Percentiles rank a stretch among this genome's conserved stretches.
Evolutionary conservation across 92 coral and sea anemone genomes (phyloP).

Genomic region (Porites evermanni): DNA sequence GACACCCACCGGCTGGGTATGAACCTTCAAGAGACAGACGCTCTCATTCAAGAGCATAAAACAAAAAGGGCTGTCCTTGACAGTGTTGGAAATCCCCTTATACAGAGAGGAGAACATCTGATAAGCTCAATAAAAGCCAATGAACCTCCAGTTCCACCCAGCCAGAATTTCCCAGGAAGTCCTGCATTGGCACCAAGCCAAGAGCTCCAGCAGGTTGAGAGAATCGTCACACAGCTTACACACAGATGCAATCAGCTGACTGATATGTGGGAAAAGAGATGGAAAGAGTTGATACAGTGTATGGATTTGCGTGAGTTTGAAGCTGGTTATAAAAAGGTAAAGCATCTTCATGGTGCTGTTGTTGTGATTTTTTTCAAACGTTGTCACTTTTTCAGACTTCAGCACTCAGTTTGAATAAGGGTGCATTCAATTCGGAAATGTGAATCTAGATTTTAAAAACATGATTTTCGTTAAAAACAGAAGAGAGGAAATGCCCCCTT

Average conservation of each 20-base stretch:
- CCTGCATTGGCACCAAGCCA: conserved; percentile 69
- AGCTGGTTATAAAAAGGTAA: conserved; percentile 88
- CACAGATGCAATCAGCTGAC: conserved; percentile 68
- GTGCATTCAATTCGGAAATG: too few relatives aligned
- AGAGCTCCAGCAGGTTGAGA: conserved; percentile 68
- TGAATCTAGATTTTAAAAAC: too few relatives aligned
- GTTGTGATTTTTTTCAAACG: too few relatives aligned
- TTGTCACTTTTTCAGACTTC: too few relatives aligned
- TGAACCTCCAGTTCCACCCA: conserved; percentile 76
- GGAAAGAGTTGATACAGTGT: conserved; percentile 81
- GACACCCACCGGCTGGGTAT: conserved; percentile 69
- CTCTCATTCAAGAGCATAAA: conserved; percentile 75
- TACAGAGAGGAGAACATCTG: conserved; percentile 76
- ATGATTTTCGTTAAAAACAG: too few relatives aligned
- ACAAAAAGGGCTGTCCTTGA: conserved; percentile 64
- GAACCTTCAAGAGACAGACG: conserved; percentile 66
- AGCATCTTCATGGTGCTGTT: background rate
- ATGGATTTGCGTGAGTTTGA: conserved; percentile 83
- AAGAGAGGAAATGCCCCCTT: too few relatives aligned
- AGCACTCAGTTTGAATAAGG: too few relatives aligned
- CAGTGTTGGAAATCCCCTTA: conserved; percentile 64
- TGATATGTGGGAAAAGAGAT: conserved; percentile 83
- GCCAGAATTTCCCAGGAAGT: conserved; percentile 61
- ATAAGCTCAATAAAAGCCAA: conserved; percentile 70
- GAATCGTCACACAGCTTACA: conserved; percentile 50